These are phyloP conservation scores for Lamellibrachia satsuma DNA, from an alignment of 2,888 invertebrate genomes.

Conservation along the genomic window DNA sequence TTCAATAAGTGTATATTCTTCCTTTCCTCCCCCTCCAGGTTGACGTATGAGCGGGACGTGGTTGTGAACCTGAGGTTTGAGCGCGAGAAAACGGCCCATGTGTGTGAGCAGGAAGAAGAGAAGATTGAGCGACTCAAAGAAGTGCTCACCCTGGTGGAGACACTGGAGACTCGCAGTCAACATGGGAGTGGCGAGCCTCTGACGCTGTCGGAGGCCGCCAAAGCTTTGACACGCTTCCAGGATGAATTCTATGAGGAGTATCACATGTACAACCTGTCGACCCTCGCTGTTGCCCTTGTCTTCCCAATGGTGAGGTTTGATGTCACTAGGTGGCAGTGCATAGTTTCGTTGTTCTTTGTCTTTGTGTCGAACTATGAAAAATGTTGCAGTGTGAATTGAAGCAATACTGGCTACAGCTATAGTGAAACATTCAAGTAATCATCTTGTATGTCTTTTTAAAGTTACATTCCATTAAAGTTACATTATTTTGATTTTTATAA, in stretches of 20 bases:
- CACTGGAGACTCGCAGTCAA: constrained; percentile 51
- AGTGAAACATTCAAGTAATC: too few relatives aligned
- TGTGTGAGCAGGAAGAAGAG: constrained; percentile 77
- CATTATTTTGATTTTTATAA: too few relatives aligned
- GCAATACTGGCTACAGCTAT: too few relatives aligned
- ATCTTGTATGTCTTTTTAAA: too few relatives aligned
- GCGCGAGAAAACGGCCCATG: constrained; percentile 74
- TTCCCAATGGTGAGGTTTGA: constrained; percentile 74
- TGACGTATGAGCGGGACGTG: constrained; percentile 81
- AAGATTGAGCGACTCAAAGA: constrained; percentile 78
- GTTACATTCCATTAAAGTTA: too few relatives aligned
- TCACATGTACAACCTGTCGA: constrained; percentile 82
- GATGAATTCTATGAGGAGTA: constrained; percentile 70
- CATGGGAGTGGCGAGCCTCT: constrained; percentile 66
- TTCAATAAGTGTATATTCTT: background rate
- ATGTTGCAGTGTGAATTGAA: too few relatives aligned
- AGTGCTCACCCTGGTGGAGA: constrained; percentile 65
- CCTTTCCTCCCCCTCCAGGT: constrained; percentile 50
- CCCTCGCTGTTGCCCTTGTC: constrained; percentile 84
- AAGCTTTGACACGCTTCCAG: constrained; percentile 55
- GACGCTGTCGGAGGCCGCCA: constrained; percentile 63
- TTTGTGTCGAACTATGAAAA: too few relatives aligned
- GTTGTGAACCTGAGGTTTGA: constrained; percentile 84
- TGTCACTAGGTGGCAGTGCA: background rate
- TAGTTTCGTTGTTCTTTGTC: background rate